Conservation (phyloP, 2,113 vertebrate genomes). For the Seriola aureovittata region DNA sequence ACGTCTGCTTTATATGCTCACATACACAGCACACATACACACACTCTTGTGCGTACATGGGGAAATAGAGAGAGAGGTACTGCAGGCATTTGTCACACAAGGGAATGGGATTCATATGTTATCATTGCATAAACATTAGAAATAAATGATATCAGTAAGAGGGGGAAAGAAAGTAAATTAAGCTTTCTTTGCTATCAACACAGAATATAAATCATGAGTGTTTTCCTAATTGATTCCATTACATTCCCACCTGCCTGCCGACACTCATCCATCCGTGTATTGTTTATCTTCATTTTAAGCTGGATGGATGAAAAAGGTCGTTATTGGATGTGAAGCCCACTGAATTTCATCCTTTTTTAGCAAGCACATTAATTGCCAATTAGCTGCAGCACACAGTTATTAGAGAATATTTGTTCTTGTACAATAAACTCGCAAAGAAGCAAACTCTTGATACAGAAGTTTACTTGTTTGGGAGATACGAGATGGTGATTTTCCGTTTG, state of each 20-base stretch:
- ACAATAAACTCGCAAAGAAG: constrained; percentile 41
- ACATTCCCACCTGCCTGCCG: constrained; percentile 69
- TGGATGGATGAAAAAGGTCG: constrained; percentile 59
- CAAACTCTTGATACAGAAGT: constrained; percentile 34
- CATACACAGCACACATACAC: background rate
- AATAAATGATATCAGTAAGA: constrained; percentile 64
- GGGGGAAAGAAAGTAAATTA: constrained; percentile 60
- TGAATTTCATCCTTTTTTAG: constrained; percentile 56
- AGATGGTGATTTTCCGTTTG: constrained; percentile 28
- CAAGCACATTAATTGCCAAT: constrained; percentile 68
- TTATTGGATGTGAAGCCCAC: constrained; percentile 61
- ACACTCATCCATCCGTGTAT: constrained; percentile 64
- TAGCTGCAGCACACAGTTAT: constrained; percentile 51
- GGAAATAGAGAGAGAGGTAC: background rate
- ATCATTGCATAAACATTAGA: constrained; percentile 62
- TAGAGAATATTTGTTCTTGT: constrained; percentile 52
- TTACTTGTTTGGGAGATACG: constrained; percentile 34
- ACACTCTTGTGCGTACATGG: background rate
- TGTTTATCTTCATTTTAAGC: constrained; percentile 78
- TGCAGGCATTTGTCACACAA: constrained; percentile 26
- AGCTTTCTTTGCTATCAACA: constrained; percentile 66
- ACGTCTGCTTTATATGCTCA: constrained; percentile 9
- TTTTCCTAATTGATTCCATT: constrained; percentile 82
- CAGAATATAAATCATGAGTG: constrained; percentile 75
- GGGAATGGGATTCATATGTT: constrained; percentile 51